Conservation (phyloP, 2,113 vertebrate genomes). For the Heliornis fulica region DNA sequence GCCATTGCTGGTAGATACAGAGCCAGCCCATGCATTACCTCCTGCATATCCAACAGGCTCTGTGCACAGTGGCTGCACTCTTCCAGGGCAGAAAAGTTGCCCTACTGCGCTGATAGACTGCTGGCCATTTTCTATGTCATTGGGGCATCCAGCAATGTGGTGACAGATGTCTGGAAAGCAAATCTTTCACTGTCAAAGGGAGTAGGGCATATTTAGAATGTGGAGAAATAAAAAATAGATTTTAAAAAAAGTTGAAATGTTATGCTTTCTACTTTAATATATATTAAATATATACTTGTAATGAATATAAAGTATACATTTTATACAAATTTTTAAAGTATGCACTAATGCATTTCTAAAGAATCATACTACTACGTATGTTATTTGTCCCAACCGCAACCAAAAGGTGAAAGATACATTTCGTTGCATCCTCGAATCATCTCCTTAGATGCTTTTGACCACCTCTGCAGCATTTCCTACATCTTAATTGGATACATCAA, state of each 20-base stretch:
- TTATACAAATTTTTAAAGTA: background rate
- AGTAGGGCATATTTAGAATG: background rate
- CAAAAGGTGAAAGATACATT: background rate
- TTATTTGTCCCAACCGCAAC: background rate
- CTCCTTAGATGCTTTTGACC: background rate
- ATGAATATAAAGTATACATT: too few relatives aligned
- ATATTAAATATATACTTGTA: background rate
- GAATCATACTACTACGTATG: background rate
- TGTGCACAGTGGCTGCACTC: fast-evolving
- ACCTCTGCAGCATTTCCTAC: background rate
- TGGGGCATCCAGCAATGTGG: fast-evolving
- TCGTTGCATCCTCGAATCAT: background rate
- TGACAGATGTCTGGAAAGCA: background rate
- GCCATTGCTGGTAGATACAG: background rate
- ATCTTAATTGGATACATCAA: background rate
- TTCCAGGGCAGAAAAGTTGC: background rate
- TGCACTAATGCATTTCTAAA: fast-evolving
- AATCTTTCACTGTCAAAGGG: background rate
- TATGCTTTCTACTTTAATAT: background rate
- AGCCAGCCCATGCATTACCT: background rate
- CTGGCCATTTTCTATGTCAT: background rate
- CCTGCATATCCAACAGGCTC: background rate
- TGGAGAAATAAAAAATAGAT: background rate
- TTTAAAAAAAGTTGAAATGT: background rate
- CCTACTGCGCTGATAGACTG: background rate